phyloP scores from a whole-genome alignment of 2,113 vertebrate genomes.

The Tragelaphus scriptus region DNA sequence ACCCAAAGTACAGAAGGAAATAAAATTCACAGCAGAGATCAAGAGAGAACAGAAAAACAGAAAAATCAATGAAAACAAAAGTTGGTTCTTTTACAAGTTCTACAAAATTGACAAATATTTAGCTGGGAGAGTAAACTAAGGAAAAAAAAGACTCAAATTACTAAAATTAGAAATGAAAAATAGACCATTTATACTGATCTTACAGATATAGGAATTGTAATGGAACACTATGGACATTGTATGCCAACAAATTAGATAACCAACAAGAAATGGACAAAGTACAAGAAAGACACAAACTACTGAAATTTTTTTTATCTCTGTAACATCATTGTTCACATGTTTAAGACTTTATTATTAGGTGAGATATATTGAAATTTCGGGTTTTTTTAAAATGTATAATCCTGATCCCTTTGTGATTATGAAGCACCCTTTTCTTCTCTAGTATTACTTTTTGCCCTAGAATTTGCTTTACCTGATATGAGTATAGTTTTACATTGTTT shows the following conservation, averaged over 20 bases:
- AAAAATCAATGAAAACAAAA: not conserved
- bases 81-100: not conserved
- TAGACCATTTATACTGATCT: not conserved
- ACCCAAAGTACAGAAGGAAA: not conserved
- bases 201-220: not conserved
- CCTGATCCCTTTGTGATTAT: not conserved
- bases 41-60: not conserved
- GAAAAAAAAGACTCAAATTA: not conserved
- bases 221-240: not conserved
- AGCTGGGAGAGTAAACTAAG: not conserved
- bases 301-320: not conserved
- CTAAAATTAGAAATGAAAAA: conserved; percentile 9
- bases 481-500: not conserved
- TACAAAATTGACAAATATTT: not conserved
- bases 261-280: not conserved
- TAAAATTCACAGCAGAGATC: not conserved
- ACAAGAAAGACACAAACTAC: not conserved
- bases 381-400: not conserved
- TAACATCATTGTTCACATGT: not conserved
- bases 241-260: not conserved
- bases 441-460: not conserved
- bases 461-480: not conserved
- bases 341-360: not conserved
- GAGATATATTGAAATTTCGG: not conserved
- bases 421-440: not conserved